Conservation (phyloP, 35 echinoderm and acorn worm genomes). For the Eucidaris tribuloides region DNA sequence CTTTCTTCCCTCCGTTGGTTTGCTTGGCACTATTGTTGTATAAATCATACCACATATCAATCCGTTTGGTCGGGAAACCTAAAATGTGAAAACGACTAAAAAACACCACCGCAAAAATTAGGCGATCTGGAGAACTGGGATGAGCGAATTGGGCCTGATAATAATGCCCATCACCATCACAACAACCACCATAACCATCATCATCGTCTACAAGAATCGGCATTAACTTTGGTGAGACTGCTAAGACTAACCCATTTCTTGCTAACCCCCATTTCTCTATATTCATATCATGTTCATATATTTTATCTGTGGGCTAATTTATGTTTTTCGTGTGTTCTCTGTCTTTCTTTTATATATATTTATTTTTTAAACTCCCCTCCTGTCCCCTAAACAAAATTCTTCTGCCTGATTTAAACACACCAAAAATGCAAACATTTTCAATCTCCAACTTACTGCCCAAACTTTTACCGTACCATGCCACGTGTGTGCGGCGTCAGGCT, state of each 20-base stretch:
- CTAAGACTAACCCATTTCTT: neutral
- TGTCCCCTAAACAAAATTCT: neutral
- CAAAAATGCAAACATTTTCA: neutral
- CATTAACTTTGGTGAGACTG: slow-evolving; percentile 12
- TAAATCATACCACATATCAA: too few species aligned
- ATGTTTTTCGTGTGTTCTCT: slow-evolving; percentile 4
- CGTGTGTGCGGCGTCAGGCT: slow-evolving; percentile 28
- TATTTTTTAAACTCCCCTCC: neutral
- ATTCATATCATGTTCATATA: neutral
- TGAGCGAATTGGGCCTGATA: slow-evolving; percentile 21
- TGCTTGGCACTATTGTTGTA: too few species aligned
- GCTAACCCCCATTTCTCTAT: neutral
- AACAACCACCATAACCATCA: neutral
- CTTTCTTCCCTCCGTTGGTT: too few species aligned
- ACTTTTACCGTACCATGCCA: too few species aligned
- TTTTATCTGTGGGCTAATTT: slow-evolving; percentile 1
- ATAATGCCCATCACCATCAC: slow-evolving; percentile 6
- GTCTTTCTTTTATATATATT: slow-evolving; percentile 2
- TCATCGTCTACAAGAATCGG: neutral
- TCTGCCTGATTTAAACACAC: neutral
- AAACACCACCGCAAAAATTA: too few species aligned
- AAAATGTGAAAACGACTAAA: too few species aligned
- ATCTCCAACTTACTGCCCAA: neutral
- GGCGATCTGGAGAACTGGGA: slow-evolving; percentile 24
- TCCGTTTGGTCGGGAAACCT: too few species aligned